These are phyloP conservation scores for Thumatha senex DNA, from an alignment of 2,888 invertebrate genomes.

Conservation along the genomic window DNA sequence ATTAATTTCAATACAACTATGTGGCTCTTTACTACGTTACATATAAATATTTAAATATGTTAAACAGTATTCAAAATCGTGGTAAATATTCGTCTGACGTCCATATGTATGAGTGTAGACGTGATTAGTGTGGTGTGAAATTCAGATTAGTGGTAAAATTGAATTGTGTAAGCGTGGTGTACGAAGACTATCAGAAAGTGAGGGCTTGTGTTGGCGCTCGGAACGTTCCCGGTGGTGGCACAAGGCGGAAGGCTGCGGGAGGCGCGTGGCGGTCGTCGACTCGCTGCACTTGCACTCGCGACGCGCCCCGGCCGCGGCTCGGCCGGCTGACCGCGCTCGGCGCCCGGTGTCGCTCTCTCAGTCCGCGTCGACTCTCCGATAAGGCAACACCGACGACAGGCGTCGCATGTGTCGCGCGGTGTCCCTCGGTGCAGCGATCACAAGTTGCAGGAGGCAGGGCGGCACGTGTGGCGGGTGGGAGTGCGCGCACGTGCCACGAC, in stretches of 20 bases:
- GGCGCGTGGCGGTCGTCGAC: slow-evolving; percentile 55
- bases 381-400: slow-evolving; percentile 52
- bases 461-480: slow-evolving; percentile 43
- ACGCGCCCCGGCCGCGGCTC: slow-evolving; percentile 33
- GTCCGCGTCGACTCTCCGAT: slow-evolving; percentile 69
- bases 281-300: no score
- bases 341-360: slow-evolving; percentile 42
- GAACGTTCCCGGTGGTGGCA: slow-evolving; percentile 8
- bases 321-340: slow-evolving; percentile 41
- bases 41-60: slow-evolving; percentile 20
- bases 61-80: slow-evolving; percentile 8
- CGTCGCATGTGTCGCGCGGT: slow-evolving; percentile 52
- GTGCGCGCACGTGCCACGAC: slow-evolving; percentile 50
- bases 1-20: slow-evolving; percentile 40
- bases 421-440: slow-evolving; percentile 40
- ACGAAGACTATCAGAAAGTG: not conserved
- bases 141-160: not conserved
- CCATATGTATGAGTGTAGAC: slow-evolving; percentile 6
- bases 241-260: slow-evolving; percentile 47
- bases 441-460: slow-evolving; percentile 51
- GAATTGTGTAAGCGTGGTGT: no score
- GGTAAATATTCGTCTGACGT: not conserved
- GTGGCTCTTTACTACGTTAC: slow-evolving; percentile 28
- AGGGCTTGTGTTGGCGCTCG: slow-evolving; percentile 1
- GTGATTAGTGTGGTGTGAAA: not conserved